phyloP scores from a whole-genome alignment of 1,140 invertebrate species.

The Lepidurus apus region DNA sequence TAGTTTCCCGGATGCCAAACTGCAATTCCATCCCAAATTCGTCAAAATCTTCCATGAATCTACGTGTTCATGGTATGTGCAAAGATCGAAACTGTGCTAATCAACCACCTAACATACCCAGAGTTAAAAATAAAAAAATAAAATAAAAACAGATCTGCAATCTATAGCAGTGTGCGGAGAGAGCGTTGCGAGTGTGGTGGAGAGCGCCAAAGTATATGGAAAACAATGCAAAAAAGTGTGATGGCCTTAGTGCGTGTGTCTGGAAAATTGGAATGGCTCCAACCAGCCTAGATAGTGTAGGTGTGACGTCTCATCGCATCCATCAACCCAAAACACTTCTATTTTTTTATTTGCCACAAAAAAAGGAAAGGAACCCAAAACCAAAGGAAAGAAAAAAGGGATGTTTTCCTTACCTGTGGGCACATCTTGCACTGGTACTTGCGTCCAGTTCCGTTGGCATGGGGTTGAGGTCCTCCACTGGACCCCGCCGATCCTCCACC shows the following conservation, averaged over 20 bases:
- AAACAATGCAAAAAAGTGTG: not conserved
- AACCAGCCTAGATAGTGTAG: slow-evolving; percentile 5
- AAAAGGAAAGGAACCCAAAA: slow-evolving; percentile 1
- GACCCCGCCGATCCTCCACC: slow-evolving; percentile 16
- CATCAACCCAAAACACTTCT: not conserved
- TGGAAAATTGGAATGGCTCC: slow-evolving; percentile 10
- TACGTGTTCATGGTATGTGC: not conserved
- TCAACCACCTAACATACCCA: not conserved
- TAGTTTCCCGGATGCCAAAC: not conserved
- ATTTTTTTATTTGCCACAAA: not conserved
- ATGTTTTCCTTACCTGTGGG: slow-evolving; percentile 72
- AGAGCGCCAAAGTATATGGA: not conserved
- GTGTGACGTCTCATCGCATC: slow-evolving; percentile 2
- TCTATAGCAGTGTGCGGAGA: slow-evolving; percentile 1
- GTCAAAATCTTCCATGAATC: too few relatives aligned
- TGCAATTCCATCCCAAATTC: too few relatives aligned
- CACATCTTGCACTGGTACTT: slow-evolving; percentile 99
- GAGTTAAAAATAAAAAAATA: slow-evolving; percentile 11
- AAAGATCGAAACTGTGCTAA: not conserved
- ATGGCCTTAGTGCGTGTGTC: slow-evolving; percentile 4
- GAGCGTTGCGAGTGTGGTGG: not conserved
- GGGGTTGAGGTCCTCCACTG: slow-evolving; percentile 37
- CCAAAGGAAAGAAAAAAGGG: not conserved
- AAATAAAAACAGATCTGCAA: too few relatives aligned
- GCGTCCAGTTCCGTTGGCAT: slow-evolving; percentile 43